Conservation (phyloP, 2,797 vertebrate species). For the Synanceia verrucosa region DNA sequence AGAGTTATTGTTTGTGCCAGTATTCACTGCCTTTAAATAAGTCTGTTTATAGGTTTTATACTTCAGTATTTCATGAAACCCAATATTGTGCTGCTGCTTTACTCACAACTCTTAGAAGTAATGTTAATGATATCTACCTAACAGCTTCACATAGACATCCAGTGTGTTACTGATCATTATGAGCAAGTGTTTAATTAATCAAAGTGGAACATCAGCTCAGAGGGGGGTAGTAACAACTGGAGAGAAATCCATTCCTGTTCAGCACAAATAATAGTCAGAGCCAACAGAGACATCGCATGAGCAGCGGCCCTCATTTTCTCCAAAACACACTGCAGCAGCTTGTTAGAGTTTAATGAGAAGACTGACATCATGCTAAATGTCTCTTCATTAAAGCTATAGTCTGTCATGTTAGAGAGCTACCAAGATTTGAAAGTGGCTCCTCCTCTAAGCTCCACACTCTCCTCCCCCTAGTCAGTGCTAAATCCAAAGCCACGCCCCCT, state of each 20-base stretch:
- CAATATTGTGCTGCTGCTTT: background rate
- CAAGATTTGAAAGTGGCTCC: no score
- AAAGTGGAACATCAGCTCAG: background rate
- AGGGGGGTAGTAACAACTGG: background rate
- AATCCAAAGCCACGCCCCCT: no score
- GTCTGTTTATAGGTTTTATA: background rate
- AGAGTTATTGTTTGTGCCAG: background rate
- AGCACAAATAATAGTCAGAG: background rate
- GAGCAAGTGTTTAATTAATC: conserved; percentile 18
- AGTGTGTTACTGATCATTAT: conserved; percentile 1
- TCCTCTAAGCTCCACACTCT: no score
- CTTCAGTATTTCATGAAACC: background rate
- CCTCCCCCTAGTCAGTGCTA: no score
- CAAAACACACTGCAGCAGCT: background rate
- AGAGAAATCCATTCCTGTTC: conserved; percentile 13
- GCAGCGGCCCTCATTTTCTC: background rate
- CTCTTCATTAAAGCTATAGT: background rate
- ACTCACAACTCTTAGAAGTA: no score
- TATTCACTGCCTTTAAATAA: background rate
- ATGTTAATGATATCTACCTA: background rate
- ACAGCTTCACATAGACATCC: background rate
- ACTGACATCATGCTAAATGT: background rate
- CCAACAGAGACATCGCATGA: background rate
- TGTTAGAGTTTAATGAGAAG: background rate
- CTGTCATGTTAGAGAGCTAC: no score